Percentiles rank a stretch among this genome's conserved stretches.
These are phyloP conservation scores for Porites cylindrica DNA, from an alignment of 92 coral and sea anemone species.

Conservation along the genomic window DNA sequence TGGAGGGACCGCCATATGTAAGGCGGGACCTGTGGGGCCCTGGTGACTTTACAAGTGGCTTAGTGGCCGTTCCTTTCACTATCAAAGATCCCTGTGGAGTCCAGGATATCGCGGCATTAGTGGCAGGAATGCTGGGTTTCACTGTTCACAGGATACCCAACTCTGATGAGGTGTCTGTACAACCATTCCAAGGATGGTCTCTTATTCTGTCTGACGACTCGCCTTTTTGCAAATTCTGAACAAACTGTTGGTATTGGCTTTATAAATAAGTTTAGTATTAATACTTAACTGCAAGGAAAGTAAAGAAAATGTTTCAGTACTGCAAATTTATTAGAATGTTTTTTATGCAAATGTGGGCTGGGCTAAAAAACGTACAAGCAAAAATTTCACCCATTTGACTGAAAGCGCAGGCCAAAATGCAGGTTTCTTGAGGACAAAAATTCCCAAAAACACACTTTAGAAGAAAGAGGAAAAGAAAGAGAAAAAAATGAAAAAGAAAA, in stretches of 20 bases:
- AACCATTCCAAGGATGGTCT: conserved; percentile 84
- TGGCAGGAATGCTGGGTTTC: conserved; percentile 70
- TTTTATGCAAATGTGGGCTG: no score
- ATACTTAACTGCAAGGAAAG: no score
- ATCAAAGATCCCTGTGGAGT: conserved; percentile 20
- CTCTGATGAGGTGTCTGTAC: conserved; percentile 48
- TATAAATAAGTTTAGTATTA: not conserved
- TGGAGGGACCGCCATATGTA: conserved; percentile 25
- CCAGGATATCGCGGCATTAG: conserved; percentile 64
- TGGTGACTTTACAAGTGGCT: conserved; percentile 38
- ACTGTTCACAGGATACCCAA: conserved; percentile 48
- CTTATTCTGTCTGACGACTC: conserved; percentile 62
- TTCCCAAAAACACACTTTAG: no score
- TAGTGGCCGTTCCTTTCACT: conserved; percentile 60
- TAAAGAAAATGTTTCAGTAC: no score
- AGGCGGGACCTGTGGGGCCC: not conserved
- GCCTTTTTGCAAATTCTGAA: conserved; percentile 22
- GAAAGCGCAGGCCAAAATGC: no score
- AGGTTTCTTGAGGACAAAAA: no score
- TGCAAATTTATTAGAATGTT: no score
- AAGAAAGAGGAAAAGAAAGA: no score
- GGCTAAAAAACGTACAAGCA: no score
- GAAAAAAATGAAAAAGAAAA: no score
- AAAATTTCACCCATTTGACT: no score
- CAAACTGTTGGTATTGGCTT: not conserved